A percentile compares a stretch with the other conserved stretches of the same genome.
These are phyloP conservation scores for Siniperca obscura DNA, from an alignment of 2,797 vertebrate species.

Conservation along the genomic window DNA sequence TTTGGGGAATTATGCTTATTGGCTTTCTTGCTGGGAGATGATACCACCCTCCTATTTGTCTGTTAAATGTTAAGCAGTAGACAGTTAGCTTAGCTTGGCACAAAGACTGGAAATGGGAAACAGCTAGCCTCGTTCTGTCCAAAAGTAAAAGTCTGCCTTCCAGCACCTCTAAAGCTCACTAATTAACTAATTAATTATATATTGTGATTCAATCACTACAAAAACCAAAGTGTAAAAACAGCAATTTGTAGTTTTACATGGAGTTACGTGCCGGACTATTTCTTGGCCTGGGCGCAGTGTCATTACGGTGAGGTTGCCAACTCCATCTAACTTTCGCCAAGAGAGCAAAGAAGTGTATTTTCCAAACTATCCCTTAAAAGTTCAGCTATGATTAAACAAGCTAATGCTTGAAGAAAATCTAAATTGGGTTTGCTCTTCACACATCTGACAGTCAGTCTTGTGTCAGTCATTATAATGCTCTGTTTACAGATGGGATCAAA, in stretches of 20 bases:
- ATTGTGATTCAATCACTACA: neutral
- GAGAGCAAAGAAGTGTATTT: neutral
- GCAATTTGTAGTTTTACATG: neutral
- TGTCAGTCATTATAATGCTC: slow-evolving; percentile 6
- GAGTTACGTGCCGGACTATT: neutral
- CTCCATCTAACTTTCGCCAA: neutral
- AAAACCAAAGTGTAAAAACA: neutral
- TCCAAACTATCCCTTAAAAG: neutral
- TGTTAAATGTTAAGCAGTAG: too few species aligned
- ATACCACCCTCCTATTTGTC: too few species aligned
- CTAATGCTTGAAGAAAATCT: neutral
- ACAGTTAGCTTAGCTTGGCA: too few species aligned
- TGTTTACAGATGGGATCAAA: slow-evolving; percentile 49
- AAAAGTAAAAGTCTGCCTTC: neutral
- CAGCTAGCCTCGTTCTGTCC: neutral
- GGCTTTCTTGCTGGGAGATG: too few species aligned
- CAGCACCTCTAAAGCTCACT: neutral
- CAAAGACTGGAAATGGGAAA: neutral
- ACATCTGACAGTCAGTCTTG: neutral
- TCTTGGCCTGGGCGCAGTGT: neutral
- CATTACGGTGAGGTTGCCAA: neutral
- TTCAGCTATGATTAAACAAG: slow-evolving; percentile 9
- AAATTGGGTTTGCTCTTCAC: slow-evolving; percentile 5
- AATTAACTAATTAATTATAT: neutral
- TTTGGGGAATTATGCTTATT: neutral